phyloP scores from a whole-genome alignment of 2,113 vertebrate genomes.

The Sapayoa aenigma region DNA sequence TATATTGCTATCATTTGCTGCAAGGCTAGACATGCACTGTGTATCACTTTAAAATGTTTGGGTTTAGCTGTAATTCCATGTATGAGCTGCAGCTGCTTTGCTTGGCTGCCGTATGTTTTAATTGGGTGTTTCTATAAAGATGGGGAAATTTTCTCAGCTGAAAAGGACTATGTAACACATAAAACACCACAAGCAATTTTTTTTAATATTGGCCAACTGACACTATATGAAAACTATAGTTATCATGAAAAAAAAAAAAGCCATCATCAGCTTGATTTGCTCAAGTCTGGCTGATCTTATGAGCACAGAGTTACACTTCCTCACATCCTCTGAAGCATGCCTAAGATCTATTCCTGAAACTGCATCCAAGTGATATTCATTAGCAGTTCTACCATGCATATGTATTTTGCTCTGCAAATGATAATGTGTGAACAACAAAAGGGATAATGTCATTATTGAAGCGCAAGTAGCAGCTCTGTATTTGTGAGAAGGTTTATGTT shows the following conservation, averaged over 20 bases:
- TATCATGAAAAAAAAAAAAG: background rate
- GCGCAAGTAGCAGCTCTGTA: background rate
- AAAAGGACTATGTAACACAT: background rate
- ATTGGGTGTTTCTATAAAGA: background rate
- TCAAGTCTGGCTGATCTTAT: background rate
- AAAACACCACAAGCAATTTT: background rate
- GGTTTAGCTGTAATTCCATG: background rate
- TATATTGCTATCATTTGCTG: background rate
- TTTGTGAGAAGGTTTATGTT: background rate
- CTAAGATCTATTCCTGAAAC: background rate
- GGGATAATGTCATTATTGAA: background rate
- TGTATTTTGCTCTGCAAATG: conserved; percentile 4
- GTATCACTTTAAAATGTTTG: background rate
- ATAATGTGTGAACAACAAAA: conserved; percentile 16
- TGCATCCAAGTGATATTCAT: background rate
- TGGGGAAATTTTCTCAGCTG: background rate
- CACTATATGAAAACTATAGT: background rate
- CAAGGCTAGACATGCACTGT: background rate
- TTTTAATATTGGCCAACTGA: background rate
- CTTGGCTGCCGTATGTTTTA: background rate
- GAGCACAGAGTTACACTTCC: background rate
- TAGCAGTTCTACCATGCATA: background rate
- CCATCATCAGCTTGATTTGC: background rate
- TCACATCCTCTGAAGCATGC: background rate
- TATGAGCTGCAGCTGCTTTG: background rate